These are phyloP conservation scores for Plectropomus leopardus DNA, from an alignment of 2,113 vertebrate genomes.

Conservation along the genomic window DNA sequence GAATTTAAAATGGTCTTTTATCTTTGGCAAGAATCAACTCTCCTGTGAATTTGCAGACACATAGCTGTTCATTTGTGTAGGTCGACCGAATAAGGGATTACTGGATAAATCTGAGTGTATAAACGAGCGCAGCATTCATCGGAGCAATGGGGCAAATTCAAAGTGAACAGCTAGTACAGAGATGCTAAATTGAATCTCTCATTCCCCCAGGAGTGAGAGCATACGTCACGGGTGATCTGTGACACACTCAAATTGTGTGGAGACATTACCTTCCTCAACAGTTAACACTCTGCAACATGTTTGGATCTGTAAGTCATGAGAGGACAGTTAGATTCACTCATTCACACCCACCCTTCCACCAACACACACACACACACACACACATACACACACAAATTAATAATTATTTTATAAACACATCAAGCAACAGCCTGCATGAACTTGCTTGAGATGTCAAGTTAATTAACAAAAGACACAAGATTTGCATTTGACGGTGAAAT, in stretches of 20 bases:
- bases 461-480: background rate
- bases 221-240: conserved; percentile 8
- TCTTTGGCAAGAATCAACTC: background rate
- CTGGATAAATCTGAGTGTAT: background rate
- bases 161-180: conserved; percentile 15
- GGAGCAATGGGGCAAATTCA: background rate
- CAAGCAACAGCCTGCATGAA: background rate
- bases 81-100: background rate
- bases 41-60: background rate
- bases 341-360: background rate
- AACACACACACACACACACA: conserved; percentile 4
- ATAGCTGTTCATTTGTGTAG: conserved; percentile 8
- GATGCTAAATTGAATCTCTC: conserved; percentile 29
- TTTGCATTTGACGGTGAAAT: background rate
- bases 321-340: conserved; percentile 12
- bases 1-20: background rate
- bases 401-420: conserved; percentile 19
- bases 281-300: conserved; percentile 51
- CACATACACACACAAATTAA: background rate
- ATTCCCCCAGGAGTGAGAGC: background rate
- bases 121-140: background rate
- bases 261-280: conserved; percentile 21
- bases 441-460: conserved; percentile 15
- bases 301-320: conserved; percentile 39
- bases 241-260: conserved; percentile 8